A percentile compares a stretch with the other conserved stretches of the same genome.
phyloP scores from a whole-genome alignment of 35 echinoderm and acorn worm genomes.

The Nesometra sesokonis region DNA sequence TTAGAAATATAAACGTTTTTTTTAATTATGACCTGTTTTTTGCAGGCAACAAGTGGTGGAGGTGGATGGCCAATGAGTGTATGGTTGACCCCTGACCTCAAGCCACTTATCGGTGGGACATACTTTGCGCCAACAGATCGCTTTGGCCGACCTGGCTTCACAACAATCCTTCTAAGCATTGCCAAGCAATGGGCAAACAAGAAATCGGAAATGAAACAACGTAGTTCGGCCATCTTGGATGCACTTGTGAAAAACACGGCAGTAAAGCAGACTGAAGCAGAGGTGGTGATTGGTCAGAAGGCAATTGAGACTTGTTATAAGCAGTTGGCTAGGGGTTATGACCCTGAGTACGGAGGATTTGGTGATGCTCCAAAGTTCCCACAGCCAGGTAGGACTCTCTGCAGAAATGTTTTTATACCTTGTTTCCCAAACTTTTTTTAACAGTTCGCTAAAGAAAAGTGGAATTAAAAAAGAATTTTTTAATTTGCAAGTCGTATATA shows the following conservation, averaged over 20 bases:
- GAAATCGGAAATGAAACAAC: constrained; percentile 31
- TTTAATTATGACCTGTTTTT: not conserved
- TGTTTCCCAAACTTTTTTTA: too few species aligned
- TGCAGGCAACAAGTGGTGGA: constrained; percentile 79
- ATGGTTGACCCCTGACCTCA: constrained; percentile 99
- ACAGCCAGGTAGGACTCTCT: constrained; percentile 57
- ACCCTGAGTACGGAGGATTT: constrained; percentile 76
- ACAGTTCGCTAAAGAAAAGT: too few species aligned
- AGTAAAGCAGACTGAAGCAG: constrained; percentile 9
- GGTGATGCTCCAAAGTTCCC: constrained; percentile 94
- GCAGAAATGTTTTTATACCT: not conserved
- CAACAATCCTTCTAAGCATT: constrained; percentile 53
- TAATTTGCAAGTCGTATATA: too few species aligned
- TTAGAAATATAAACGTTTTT: too few species aligned
- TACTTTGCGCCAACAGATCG: constrained; percentile 90
- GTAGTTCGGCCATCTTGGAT: constrained; percentile 54
- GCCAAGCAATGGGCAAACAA: constrained; percentile 62
- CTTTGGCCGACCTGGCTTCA: constrained; percentile 80
- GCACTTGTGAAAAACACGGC: constrained; percentile 42
- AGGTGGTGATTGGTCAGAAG: constrained; percentile 30
- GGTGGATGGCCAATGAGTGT: constrained; percentile 99
- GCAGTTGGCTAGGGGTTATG: constrained; percentile 56
- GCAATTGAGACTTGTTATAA: constrained; percentile 47
- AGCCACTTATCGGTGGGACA: constrained; percentile 87
- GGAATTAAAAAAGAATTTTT: too few species aligned